These are phyloP conservation scores for Equus przewalskii DNA, from an alignment of 2,113 vertebrate species.

Conservation along the genomic window DNA sequence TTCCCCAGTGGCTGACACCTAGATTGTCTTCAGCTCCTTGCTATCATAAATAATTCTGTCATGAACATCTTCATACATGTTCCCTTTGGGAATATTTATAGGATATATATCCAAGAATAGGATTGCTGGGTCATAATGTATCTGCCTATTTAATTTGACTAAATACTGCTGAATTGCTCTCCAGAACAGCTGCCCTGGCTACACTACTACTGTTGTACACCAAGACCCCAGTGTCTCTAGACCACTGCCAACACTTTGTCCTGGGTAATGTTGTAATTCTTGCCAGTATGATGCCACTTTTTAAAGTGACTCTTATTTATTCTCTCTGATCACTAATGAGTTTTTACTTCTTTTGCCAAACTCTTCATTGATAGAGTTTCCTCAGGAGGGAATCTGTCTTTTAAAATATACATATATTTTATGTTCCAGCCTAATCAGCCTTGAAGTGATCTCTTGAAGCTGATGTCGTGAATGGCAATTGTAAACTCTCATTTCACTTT, in stretches of 20 bases:
- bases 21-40: conserved; percentile 33
- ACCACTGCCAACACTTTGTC: background rate
- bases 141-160: conserved; percentile 17
- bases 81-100: conserved; percentile 19
- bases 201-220: background rate
- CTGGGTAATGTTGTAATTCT: conserved; percentile 18
- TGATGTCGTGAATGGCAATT: background rate
- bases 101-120: conserved; percentile 9
- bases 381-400: background rate
- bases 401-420: background rate
- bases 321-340: conserved; percentile 6
- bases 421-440: background rate
- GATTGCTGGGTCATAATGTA: background rate
- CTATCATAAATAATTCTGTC: conserved; percentile 29
- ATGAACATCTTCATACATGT: background rate
- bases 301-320: conserved; percentile 22
- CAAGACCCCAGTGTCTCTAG: background rate
- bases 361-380: background rate
- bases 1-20: background rate
- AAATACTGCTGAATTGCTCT: background rate
- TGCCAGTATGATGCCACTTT: background rate
- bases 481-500: conserved; percentile 17
- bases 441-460: background rate
- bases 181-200: background rate
- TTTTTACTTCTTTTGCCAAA: conserved; percentile 50